Evolutionary conservation across 2,888 invertebrate species (phyloP).

Genomic region (Conchocele bisecta): DNA sequence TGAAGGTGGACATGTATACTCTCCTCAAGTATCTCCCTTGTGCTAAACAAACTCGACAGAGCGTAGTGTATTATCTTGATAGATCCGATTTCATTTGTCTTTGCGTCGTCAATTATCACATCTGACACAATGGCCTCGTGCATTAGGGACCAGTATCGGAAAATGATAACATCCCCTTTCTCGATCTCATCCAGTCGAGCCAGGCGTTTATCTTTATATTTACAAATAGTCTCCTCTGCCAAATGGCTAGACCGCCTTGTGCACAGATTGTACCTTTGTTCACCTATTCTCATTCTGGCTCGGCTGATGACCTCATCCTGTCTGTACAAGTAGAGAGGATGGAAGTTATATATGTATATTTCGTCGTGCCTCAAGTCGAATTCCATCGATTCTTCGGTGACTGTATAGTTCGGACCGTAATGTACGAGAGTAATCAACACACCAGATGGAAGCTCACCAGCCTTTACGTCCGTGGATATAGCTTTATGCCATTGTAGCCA

Average conservation of each 20-base stretch:
- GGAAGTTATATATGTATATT: constrained; percentile 28
- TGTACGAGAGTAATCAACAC: constrained; percentile 17
- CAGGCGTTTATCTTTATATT: constrained; percentile 9
- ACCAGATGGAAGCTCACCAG: background rate
- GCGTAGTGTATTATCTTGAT: constrained; percentile 34
- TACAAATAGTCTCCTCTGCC: constrained; percentile 12
- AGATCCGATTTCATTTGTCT: background rate
- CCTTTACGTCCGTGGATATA: constrained; percentile 23
- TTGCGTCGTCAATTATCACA: constrained; percentile 2
- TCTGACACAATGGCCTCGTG: constrained; percentile 30
- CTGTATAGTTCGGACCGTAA: constrained; percentile 8
- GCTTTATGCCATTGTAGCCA: too few relatives aligned
- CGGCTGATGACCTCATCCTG: constrained; percentile 10
- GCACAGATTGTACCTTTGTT: constrained; percentile 7
- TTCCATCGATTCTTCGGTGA: constrained; percentile 24
- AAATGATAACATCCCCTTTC: constrained; percentile 25
- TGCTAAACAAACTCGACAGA: constrained; percentile 2
- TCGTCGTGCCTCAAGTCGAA: constrained; percentile 30
- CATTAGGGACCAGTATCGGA: constrained; percentile 23
- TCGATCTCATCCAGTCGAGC: background rate
- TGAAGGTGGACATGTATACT: constrained; percentile 6
- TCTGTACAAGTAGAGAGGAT: constrained; percentile 14
- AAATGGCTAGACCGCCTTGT: constrained; percentile 23
- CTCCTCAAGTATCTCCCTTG: constrained; percentile 24
- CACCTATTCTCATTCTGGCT: constrained; percentile 24